Evolutionary conservation across 2,113 vertebrate species (phyloP), one percentile per base, ranked within the genome.

Genomic region (Dicentrarchus labrax): DNA sequence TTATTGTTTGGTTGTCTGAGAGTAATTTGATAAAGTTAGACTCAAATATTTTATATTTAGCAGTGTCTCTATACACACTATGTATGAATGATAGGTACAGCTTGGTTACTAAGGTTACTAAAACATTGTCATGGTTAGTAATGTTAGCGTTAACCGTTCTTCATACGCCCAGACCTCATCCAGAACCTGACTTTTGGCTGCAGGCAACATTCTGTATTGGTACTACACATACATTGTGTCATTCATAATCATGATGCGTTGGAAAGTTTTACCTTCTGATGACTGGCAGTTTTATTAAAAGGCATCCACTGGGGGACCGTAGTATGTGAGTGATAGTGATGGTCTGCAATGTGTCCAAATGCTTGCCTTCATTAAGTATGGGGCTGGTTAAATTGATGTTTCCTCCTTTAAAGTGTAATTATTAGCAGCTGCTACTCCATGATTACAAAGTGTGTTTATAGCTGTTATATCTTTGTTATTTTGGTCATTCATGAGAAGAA

Each of bases 1-100:
- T 78, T 74, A 54, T 69, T 73, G 45, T 70, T 56, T 64, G 22
- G 6, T 80, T 83, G 66, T 76, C 39, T 69, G 10, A 24, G 9
- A 22, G 43, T 51, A 22, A 30, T 79, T 39, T 6, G 8, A 76
- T 72, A 16, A 57, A n/a, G 75, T 72, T 66, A 8, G 24, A 76
- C 48, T 66, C 2, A 38, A 68, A 47, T 19, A 38, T 57, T 30
- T 66, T 68, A 71, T 68, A 64, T 21, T 43, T 54, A 5, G 6
- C 41, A 7, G 41, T 60, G 53, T 4, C 21, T 72, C 12, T 45
- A 36, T 41, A 50, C 15, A 48, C 60, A 15, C 53, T 9, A 4
- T 39, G 16, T 43, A 43, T 51, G 16, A 13, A 51, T 51, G 19
- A 51, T 2, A 64, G 3, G 24, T 45, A 19, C 4, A 56, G 68